Conservation (phyloP, 2,888 invertebrate genomes). For the Dicyrtoma fusca region DNA sequence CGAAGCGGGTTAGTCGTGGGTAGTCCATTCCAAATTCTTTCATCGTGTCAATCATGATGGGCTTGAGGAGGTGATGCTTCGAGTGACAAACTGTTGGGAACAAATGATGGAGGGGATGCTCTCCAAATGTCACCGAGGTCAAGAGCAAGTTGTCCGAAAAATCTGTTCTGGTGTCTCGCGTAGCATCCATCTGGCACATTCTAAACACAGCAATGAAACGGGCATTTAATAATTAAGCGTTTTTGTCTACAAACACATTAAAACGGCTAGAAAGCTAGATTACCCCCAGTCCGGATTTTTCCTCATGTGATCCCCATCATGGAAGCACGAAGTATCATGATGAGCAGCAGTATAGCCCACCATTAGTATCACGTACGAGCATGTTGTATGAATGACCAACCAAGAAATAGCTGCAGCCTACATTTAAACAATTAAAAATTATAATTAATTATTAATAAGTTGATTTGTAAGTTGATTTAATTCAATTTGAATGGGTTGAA, state of each 20-base stretch:
- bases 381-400: conserved; percentile 45
- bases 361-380: conserved; percentile 60
- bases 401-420: conserved; percentile 29
- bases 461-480: too few species aligned
- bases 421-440: conserved; percentile 27
- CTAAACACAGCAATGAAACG: not conserved
- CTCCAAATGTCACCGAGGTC: conserved; percentile 67
- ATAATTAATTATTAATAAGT: too few species aligned
- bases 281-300: too few species aligned
- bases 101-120: conserved; percentile 77
- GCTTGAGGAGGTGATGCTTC: conserved; percentile 69
- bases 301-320: conserved; percentile 55
- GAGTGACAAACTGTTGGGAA: conserved; percentile 80
- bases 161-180: conserved; percentile 6
- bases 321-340: conserved; percentile 69
- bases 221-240: too few species aligned
- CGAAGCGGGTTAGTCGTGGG: too few species aligned
- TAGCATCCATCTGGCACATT: conserved; percentile 22
- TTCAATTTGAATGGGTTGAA: too few species aligned
- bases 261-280: too few species aligned
- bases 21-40: conserved; percentile 66
- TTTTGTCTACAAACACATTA: too few species aligned
- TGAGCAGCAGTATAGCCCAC: conserved; percentile 76
- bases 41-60: conserved; percentile 68
- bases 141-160: conserved; percentile 60